Evolutionary conservation across 2,113 vertebrate genomes (phyloP), one percentile per base, ranked within the genome.

Genomic region (Paralichthys olivaceus): DNA sequence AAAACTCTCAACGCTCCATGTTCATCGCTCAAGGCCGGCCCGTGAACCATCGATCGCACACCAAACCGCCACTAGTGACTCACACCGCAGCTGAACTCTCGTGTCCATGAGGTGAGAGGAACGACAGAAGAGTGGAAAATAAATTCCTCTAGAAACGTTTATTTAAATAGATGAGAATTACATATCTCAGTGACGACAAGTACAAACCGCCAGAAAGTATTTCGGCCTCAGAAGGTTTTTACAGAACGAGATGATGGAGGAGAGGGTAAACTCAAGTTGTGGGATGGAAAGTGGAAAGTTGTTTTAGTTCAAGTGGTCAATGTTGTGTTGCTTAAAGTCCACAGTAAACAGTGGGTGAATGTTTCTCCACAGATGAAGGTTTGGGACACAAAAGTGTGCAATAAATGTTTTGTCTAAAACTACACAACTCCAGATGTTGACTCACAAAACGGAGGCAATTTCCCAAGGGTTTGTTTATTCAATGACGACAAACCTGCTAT

Each of bases 281-380:
- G 43, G n/a, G 83, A 68, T 17, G 74, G 74, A 72, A 43, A 69
- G 28, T 22, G 47, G 64, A 55, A 85, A 25, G 73, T 84, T 69
- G 43, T n/a, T 51, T 45, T 4, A 43, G 13, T 43, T 43, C 4
- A 19, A 12, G 29, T 15, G 63, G 62, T 20, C 20, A 1, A 22
- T 12, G 54, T 54, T 4, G 32, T 26, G 62, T 26, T 26, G 40
- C 13, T n/a, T 3, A n/a, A 15, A n/a, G 51, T 19, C 7, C 19
- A 28, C 22, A 61, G 40, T 11, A 3, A 62, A 56, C 0, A 25
- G 34, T 5, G 26, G 37, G 32, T 40, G 73, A 19, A 69, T 8
- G 23, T 20, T 15, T 26, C 2, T n/a, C 8, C 47, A 14, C 11
- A 34, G 25, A 55, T 9, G 45, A 65, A 67, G 60, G 28, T 1